Evolutionary conservation across 2,113 vertebrate species (phyloP).

Genomic region (Sporophila hypoxantha): DNA sequence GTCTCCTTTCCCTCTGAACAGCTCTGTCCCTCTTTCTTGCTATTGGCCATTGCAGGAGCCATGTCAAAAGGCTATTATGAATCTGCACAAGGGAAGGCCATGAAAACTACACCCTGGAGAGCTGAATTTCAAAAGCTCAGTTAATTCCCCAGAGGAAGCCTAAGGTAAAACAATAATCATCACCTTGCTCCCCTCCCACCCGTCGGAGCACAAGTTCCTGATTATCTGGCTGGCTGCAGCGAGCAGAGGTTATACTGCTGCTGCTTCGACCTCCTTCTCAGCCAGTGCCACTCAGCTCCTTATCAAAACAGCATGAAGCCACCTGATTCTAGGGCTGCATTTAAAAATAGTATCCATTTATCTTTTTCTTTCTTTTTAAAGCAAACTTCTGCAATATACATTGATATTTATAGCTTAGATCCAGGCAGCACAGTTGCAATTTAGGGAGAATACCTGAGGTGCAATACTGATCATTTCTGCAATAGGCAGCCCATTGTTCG

Average conservation of each 20-base stretch:
- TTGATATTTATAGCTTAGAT: constrained; percentile 27
- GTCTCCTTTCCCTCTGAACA: not conserved
- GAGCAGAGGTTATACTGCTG: not conserved
- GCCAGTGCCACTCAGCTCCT: constrained; percentile 24
- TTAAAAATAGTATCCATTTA: constrained; percentile 44
- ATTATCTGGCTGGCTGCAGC: not conserved
- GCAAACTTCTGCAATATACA: not conserved
- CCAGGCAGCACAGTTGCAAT: not conserved
- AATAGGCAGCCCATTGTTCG: not conserved
- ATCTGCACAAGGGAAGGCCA: not conserved
- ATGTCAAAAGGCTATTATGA: not conserved
- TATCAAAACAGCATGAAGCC: constrained; percentile 18
- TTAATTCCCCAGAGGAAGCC: not conserved
- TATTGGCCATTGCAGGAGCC: not conserved
- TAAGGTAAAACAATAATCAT: constrained; percentile 48
- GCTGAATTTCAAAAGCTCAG: not conserved
- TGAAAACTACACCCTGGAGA: not conserved
- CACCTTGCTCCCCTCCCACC: not conserved
- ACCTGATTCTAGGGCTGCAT: constrained; percentile 18
- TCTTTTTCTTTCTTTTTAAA: constrained; percentile 9
- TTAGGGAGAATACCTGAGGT: constrained; percentile 20
- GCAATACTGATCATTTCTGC: constrained; percentile 6
- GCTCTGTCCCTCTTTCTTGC: not conserved
- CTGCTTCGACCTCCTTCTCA: constrained; percentile 19
- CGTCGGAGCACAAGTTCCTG: not conserved